Evolutionary conservation across 2,888 invertebrate species (phyloP).

Genomic region (Amorpha juglandis): DNA sequence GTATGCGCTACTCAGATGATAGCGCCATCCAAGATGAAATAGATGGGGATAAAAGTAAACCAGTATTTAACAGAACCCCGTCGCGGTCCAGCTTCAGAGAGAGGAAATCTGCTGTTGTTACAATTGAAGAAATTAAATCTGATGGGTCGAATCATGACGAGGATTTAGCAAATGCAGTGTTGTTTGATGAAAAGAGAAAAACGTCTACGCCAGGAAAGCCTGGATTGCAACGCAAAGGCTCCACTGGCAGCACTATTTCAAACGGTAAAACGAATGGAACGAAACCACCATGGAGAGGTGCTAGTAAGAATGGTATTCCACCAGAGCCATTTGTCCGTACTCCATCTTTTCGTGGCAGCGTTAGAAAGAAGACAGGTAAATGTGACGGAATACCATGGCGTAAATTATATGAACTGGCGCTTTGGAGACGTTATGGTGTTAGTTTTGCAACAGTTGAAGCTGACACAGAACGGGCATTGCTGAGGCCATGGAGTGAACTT

Average conservation of each 20-base stretch:
- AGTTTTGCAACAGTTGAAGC: slow-evolving; percentile 74
- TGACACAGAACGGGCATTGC: slow-evolving; percentile 69
- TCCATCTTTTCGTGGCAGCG: slow-evolving; percentile 73
- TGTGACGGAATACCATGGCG: slow-evolving; percentile 81
- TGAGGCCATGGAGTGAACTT: slow-evolving; percentile 72
- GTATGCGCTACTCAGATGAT: slow-evolving; percentile 84
- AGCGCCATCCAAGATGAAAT: slow-evolving; percentile 71
- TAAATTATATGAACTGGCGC: slow-evolving; percentile 82
- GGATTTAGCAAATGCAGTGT: slow-evolving; percentile 64
- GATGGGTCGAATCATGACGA: slow-evolving; percentile 72
- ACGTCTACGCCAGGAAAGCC: slow-evolving; percentile 56
- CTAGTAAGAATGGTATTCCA: slow-evolving; percentile 63
- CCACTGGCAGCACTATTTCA: slow-evolving; percentile 54
- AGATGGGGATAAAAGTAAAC: slow-evolving; percentile 73
- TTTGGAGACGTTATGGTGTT: slow-evolving; percentile 81
- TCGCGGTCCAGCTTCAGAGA: slow-evolving; percentile 74
- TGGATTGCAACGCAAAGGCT: slow-evolving; percentile 62
- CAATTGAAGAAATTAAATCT: slow-evolving; percentile 79
- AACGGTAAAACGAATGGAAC: slow-evolving; percentile 68
- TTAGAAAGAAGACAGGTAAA: slow-evolving; percentile 69
- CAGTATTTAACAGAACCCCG: slow-evolving; percentile 66
- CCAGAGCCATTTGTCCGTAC: slow-evolving; percentile 68
- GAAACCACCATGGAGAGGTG: slow-evolving; percentile 79
- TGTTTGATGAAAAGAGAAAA: slow-evolving; percentile 73
- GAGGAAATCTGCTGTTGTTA: slow-evolving; percentile 74